Evolutionary conservation across 2,888 invertebrate genomes (phyloP), one percentile per base, ranked within the genome.

Genomic region (Cheilosia variabilis): DNA sequence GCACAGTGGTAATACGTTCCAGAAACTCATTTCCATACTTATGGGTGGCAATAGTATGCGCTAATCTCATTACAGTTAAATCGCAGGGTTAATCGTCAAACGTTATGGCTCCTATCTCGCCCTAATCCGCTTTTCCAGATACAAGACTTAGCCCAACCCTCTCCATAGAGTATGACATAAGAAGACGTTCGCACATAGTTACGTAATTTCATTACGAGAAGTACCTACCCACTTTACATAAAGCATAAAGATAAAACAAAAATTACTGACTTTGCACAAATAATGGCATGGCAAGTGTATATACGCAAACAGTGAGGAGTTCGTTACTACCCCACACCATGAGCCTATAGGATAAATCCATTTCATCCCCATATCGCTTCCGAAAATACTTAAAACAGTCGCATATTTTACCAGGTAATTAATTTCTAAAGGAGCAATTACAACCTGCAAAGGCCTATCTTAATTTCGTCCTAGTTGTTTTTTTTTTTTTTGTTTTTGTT

Each of bases 401-500:
- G 66, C 84, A 79, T 75, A 84, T 84, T 84, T 84, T 84, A 75
- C 71, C 84, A 84, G 84, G 84, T 84, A 84, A 84, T 79, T 84
- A 84, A 84, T 84, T 84, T 84, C 80, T 65, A 84, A 84, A 84
- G 80, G 71, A 84, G 79, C 84, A 84, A 84, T 84, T 84, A 84
- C 65, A 80, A 76, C 80, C 73, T 69, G 79, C 63, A 79, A 53
- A 75, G 41, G 79, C 79, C 83, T 84, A 84, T 79, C 84, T 80
- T 71, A 84, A 75, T 75, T 60, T 62, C 75, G 50, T 71, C 71
- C 60, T 31, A 3, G 37, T 37, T 37, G 10, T 65, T 63, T 31
- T 37, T 37, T 31, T 65, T 58, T 37, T 31, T 65, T 58, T 37
- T 37, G 10, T 65, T 63, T 31, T 37, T 37, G 22, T 65, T 58